Base-by-base conservation (phyloP, 2,888 invertebrate species). In the Dysmachus trigonus region DNA sequence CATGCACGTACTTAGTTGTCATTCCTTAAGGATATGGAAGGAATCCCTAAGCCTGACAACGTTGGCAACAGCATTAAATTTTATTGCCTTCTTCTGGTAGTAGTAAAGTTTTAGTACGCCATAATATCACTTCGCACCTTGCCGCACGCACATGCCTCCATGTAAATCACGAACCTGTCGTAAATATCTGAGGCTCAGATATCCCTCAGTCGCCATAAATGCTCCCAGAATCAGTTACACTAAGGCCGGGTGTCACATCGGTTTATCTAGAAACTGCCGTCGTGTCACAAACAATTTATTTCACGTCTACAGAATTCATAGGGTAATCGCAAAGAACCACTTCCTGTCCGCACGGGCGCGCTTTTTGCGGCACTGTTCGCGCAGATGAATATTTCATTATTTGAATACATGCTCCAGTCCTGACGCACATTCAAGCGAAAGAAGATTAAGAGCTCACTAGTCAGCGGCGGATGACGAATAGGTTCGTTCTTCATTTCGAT, bases 281-380 rank as follows among this genome's bases (percentile, higher is more conserved):
- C 53, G 53, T 82, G 82, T 82, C 62, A 33, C 51, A 51, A 31
- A 53, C 62, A 71, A 82, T 82, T 82, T 62, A 82, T 82, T 62
- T 82, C 71, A 53, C n/a, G 62, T 82, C 38, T 33, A 18, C 35
- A 82, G 31, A 82, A 82, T 82, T 82, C 82, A 53, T 31, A 62
- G 53, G 62, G 82, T 82, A 82, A 82, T 82, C 82, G 82, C 82
- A 53, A 79, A 71, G 82, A 82, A 71, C 82, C 82, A 82, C 82
- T 82, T 82, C 82, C 82, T 82, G 82, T 82, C 82, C 33, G 53
- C 35, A 33, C 35, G 33, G 71, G 15, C 62, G 31, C 47, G 33
- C 62, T 82, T 82, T 82, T 82, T 53, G 47, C 33, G 31, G 8
- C 31, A 18, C 33, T 31, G 35, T n/a, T 35, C 82, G 22, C 18